phyloP scores from a whole-genome alignment of 92 coral and sea anemone genomes.

The Virgularia gustaviana region DNA sequence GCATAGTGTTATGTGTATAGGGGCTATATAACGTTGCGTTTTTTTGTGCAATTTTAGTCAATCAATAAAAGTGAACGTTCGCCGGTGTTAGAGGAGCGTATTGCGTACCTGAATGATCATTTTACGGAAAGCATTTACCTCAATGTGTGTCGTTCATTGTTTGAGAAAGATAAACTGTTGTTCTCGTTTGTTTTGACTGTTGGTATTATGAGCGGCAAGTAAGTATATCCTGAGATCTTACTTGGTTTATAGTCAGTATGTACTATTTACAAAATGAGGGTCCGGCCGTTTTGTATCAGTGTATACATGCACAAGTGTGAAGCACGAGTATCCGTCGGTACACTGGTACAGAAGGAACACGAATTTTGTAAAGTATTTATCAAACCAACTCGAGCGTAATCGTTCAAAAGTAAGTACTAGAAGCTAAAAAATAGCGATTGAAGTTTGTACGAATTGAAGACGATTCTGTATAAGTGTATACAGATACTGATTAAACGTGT shows the following conservation, averaged over 20 bases:
- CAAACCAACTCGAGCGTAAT: neutral
- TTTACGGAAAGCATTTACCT: slow-evolving; percentile 92
- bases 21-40: neutral
- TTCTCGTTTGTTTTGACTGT: slow-evolving; percentile 88
- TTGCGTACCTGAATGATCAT: slow-evolving; percentile 85
- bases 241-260: neutral
- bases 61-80: slow-evolving; percentile 90
- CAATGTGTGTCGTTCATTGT: slow-evolving; percentile 94
- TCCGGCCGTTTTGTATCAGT: too few relatives aligned
- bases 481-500: too few relatives aligned
- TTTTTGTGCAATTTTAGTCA: slow-evolving; percentile 58
- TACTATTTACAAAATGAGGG: too few relatives aligned
- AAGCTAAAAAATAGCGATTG: too few relatives aligned
- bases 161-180: slow-evolving; percentile 92
- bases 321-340: too few relatives aligned
- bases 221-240: slow-evolving; percentile 33
- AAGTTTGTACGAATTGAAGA: too few relatives aligned
- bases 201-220: slow-evolving; percentile 89
- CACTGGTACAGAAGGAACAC: too few relatives aligned
- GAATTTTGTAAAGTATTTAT: too few relatives aligned
- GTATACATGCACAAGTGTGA: too few relatives aligned
- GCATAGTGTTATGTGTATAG: too few relatives aligned
- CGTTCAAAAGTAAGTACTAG: too few relatives aligned
- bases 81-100: slow-evolving; percentile 79
- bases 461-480: too few relatives aligned